phyloP scores from a whole-genome alignment of 2,797 vertebrate species.

The Molossus alvarezi region DNA sequence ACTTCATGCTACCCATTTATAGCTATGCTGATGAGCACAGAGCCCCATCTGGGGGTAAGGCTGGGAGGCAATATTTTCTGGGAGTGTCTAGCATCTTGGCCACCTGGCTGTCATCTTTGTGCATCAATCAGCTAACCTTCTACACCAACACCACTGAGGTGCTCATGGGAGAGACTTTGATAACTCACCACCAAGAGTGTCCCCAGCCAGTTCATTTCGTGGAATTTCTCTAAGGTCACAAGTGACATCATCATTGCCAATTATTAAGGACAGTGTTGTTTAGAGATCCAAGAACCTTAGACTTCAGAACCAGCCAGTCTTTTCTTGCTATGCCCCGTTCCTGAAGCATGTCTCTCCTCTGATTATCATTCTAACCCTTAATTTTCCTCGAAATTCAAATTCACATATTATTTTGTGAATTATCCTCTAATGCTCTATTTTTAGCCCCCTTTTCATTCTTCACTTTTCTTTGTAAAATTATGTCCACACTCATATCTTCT shows the following conservation, averaged over 20 bases:
- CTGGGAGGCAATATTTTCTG: conserved; percentile 12
- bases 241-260: neutral
- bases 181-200: neutral
- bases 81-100: neutral
- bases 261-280: neutral
- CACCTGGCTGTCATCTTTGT: neutral
- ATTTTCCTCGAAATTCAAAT: neutral
- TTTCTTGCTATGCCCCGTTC: neutral
- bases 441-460: neutral
- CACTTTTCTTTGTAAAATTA: neutral
- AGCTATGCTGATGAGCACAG: neutral
- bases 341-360: neutral
- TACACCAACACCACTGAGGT: neutral
- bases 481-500: neutral
- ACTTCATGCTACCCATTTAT: neutral
- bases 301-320: neutral
- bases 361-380: neutral
- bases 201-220: neutral
- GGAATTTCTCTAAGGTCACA: neutral
- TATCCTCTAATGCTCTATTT: neutral
- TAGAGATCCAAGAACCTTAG: neutral
- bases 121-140: neutral
- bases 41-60: conserved; percentile 76
- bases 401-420: neutral
- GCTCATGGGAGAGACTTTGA: neutral